Evolutionary conservation across 2,888 invertebrate species (phyloP), one percentile per base, ranked within the genome.

Genomic region (Cephus spinipes): DNA sequence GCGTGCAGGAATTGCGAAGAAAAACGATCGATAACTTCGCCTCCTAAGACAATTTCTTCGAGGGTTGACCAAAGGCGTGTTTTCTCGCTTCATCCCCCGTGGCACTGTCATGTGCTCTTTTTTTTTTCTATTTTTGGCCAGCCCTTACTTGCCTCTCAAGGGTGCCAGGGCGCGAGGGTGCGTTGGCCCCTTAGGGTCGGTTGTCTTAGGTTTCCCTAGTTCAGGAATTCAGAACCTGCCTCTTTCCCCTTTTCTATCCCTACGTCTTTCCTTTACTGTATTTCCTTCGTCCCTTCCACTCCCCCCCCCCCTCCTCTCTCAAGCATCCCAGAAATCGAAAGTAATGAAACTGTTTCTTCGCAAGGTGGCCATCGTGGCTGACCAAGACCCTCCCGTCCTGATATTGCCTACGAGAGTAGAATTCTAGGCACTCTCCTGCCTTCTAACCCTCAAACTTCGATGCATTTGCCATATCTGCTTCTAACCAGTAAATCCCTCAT

Each of bases 301-400:
- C 1, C 31, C 68, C 69, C 68, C 68, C 73, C 68, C 40, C 40
- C 77, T 33, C 68, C 36, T 68, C 76, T 35, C 71, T 36, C 76
- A 74, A 12, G 74, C 78, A 76, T 75, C 79, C 73, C 80, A 79
- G 85, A 88, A 89, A 89, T 89, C 88, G 88, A 88, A 88, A 88
- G 89, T 90, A 90, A 90, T 89, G 90, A 90, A 90, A 91, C 89
- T 89, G 90, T 90, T 90, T 88, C 89, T 87, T 82, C 83, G 86
- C 82, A 85, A 85, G 86, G 82, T 80, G 81, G 71, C 55, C 69
- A n/a, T 84, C 81, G 83, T 83, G 82, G 86, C 87, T 87, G 87
- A 86, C 87, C 87, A 79, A 82, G 80, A 80, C 75, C 81, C 83
- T 81, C 11, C 81, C 81, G 80, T 83, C 81, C 80, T 78, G 85